Percentiles rank a stretch among this genome's conserved stretches.
Conservation (phyloP, 2,888 invertebrate species). For the Osedax fenrisi region DNA sequence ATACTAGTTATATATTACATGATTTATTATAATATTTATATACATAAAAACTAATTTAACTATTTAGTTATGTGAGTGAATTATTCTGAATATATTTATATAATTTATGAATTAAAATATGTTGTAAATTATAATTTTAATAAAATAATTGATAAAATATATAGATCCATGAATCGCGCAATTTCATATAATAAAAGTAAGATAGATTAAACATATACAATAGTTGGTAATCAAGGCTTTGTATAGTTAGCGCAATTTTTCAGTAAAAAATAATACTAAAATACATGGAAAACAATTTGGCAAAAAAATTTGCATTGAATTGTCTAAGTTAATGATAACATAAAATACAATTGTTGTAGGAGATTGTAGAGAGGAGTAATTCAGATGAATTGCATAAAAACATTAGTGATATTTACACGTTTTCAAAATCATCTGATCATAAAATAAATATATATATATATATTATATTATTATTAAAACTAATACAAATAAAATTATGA, state of each 20-base stretch:
- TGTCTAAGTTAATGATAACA: not conserved
- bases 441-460: not conserved
- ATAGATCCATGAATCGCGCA: not conserved
- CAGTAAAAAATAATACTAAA: not conserved
- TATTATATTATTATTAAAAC: too few species aligned
- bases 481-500: not conserved
- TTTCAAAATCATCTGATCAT: not conserved
- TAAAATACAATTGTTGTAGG: not conserved
- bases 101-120: not conserved
- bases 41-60: too few species aligned
- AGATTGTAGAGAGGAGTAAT: not conserved
- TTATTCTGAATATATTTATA: too few species aligned
- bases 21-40: too few species aligned
- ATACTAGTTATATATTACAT: too few species aligned
- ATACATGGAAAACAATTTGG: not conserved
- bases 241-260: not conserved
- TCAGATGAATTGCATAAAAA: not conserved
- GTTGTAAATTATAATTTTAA: not conserved
- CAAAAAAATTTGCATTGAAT: not conserved
- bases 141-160: not conserved
- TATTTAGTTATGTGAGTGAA: too few species aligned
- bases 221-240: too few species aligned
- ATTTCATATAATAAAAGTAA: not conserved
- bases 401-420: not conserved
- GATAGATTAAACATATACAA: not conserved